A percentile compares a stretch with the other conserved stretches of the same genome.
Conservation (phyloP, 1,140 invertebrate species). For the Agrypnia vestita region DNA sequence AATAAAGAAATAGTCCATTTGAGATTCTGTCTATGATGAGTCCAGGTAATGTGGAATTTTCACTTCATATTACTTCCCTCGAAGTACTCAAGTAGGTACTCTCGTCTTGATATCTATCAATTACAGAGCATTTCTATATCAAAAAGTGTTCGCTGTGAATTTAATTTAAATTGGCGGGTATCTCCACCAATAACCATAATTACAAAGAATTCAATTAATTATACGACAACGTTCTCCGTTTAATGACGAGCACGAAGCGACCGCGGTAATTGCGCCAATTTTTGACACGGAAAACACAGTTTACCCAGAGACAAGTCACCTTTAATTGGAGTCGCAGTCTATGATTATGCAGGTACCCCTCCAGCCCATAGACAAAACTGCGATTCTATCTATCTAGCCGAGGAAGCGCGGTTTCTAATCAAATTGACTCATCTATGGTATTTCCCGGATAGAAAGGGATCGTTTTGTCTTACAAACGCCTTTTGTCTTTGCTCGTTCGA, state of each 20-base stretch:
- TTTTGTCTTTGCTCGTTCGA: no score
- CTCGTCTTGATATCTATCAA: no score
- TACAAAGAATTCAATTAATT: no score
- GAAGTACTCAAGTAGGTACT: no score
- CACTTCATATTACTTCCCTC: no score
- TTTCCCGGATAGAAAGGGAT: slow-evolving; percentile 14
- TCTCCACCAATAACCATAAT: no score
- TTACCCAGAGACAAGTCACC: background rate
- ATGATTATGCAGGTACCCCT: background rate
- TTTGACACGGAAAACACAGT: slow-evolving; percentile 5
- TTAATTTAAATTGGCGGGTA: no score
- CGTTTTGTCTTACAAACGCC: background rate
- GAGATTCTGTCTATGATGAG: no score
- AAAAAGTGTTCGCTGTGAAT: no score
- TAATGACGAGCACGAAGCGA: background rate
- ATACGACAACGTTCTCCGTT: background rate
- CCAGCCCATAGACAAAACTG: background rate
- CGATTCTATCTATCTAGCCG: background rate
- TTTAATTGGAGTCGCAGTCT: background rate
- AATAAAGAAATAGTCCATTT: no score
- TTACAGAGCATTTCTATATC: no score
- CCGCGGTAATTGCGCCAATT: background rate
- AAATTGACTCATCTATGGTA: background rate
- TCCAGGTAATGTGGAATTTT: no score
- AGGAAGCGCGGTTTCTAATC: slow-evolving; percentile 8